Conservation (phyloP, 2,797 vertebrate genomes). For the Pipistrellus nathusii region DNA sequence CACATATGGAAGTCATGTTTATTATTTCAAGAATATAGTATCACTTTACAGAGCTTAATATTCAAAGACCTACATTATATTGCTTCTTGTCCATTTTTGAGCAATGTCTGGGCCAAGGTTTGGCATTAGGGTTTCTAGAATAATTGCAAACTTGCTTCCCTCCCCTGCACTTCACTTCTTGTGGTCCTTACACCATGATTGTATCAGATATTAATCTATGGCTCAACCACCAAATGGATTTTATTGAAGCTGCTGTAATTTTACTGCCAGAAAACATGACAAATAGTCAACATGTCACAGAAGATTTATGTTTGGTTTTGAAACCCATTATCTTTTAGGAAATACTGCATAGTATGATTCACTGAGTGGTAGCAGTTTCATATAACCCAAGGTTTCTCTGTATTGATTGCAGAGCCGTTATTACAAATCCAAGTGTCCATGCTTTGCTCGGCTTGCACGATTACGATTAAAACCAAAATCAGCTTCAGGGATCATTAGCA, state of each 20-base stretch:
- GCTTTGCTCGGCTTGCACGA: constrained; percentile 60
- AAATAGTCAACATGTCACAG: constrained; percentile 72
- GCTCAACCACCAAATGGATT: constrained; percentile 66
- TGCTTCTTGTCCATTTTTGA: constrained; percentile 42
- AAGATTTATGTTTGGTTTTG: constrained; percentile 82
- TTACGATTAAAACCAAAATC: constrained; percentile 70
- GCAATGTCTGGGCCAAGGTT: constrained; percentile 63
- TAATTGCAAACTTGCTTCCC: constrained; percentile 55
- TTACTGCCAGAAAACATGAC: constrained; percentile 71
- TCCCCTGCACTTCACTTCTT: not conserved
- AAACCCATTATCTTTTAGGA: constrained; percentile 79
- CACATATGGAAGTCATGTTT: constrained; percentile 65
- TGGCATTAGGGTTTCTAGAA: constrained; percentile 11
- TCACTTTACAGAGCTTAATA: constrained; percentile 50
- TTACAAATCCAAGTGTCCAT: constrained; percentile 57
- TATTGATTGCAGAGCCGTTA: constrained; percentile 79
- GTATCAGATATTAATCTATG: constrained; percentile 78
- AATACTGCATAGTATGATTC: constrained; percentile 71
- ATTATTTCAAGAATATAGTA: constrained; percentile 52
- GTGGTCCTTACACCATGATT: constrained; percentile 67
- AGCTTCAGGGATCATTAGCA: constrained; percentile 72
- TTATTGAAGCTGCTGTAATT: constrained; percentile 80
- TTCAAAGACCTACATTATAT: constrained; percentile 35
- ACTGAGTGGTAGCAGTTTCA: constrained; percentile 67
- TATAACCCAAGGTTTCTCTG: constrained; percentile 69